Evolutionary conservation across 2,797 vertebrate species (phyloP), one percentile per base, ranked within the genome.

Genomic region (Tokudaia muenninki): DNA sequence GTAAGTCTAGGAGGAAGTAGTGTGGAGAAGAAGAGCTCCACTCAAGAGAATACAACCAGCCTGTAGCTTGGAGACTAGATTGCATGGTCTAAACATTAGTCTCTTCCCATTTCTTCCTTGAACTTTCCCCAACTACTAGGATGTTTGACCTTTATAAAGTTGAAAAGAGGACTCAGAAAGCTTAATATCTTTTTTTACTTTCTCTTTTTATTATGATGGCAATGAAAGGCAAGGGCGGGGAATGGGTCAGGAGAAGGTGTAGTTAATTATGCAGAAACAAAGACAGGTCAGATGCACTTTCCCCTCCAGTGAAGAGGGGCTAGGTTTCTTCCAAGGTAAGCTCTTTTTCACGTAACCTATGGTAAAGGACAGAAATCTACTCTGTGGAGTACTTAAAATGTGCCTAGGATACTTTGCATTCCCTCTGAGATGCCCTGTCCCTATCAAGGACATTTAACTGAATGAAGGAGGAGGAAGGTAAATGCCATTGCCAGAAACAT

Each of bases 71-170:
- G 72, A 90, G 59, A 24, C 3, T 22, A 47, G 77, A 10, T 57
- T 37, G 52, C 57, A 67, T n/a, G 52, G 12, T n/a, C 59, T 55
- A 78, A 78, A 74, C 50, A 1, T 77, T 14, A 21, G 6, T 77
- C 84, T 82, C 24, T 80, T 95, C 59, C 86, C 67, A 74, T 91
- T 52, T 88, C 89, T 47, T 80, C 90, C 63, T n/a, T 55, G 52
- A 24, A 59, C 14, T 91, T 95, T 75, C n/a, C 31, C 55, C 84
- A 77, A 95, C 70, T 77, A 41, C 24, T 90, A 74, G 65, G 24
- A 96, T 95, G 34, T 47, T 83, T 10, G 65, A 92, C 94, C 59
- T 88, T 92, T 37, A 50, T 37, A 75, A 93, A 88, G 4, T 52
- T 67, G 41, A 81, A 24, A 91, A 59, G 79, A 87, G 3, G 13